Percentiles rank a stretch among this genome's conserved stretches.
Conservation (phyloP, 30 jellyfish, hydroid and myxozoan genomes). For the Hydra vulgaris region DNA sequence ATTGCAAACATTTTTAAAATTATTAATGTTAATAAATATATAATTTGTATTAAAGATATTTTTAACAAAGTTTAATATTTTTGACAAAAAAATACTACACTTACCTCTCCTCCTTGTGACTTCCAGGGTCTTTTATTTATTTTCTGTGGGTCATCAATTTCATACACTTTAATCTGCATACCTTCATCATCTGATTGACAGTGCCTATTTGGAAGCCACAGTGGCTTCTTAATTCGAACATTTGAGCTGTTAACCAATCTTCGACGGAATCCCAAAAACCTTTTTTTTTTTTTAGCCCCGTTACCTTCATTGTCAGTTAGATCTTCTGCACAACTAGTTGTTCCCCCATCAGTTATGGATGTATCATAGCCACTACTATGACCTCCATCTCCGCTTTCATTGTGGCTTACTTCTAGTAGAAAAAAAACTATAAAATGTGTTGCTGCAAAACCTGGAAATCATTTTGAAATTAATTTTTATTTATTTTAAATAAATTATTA, state of each 20-base stretch:
- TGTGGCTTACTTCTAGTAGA: background rate
- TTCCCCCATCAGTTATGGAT: slow-evolving; percentile 83
- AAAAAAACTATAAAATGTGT: too few relatives aligned
- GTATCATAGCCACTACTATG: slow-evolving; percentile 96
- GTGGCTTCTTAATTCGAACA: slow-evolving; percentile 77
- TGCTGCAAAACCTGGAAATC: too few relatives aligned
- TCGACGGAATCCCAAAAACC: slow-evolving; percentile 75
- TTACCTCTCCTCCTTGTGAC: slow-evolving; percentile 19
- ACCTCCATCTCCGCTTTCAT: slow-evolving; percentile 29
- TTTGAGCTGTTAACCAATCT: slow-evolving; percentile 60
- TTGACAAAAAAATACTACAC: background rate
- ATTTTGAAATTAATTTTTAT: too few relatives aligned
- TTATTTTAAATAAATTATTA: too few relatives aligned
- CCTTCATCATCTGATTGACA: slow-evolving; percentile 67
- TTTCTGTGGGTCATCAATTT: slow-evolving; percentile 59
- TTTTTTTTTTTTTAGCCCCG: slow-evolving; percentile 16
- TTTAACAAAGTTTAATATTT: too few relatives aligned
- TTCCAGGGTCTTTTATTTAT: slow-evolving; percentile 5
- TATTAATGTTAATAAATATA: too few relatives aligned
- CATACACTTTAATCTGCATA: slow-evolving; percentile 65
- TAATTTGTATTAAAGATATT: too few relatives aligned
- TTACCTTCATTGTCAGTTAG: slow-evolving; percentile 20
- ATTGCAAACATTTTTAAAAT: too few relatives aligned
- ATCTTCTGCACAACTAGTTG: slow-evolving; percentile 47
- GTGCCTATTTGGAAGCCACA: slow-evolving; percentile 73